Conservation (phyloP, 2,113 vertebrate genomes). For the Baryphthengus martii region DNA sequence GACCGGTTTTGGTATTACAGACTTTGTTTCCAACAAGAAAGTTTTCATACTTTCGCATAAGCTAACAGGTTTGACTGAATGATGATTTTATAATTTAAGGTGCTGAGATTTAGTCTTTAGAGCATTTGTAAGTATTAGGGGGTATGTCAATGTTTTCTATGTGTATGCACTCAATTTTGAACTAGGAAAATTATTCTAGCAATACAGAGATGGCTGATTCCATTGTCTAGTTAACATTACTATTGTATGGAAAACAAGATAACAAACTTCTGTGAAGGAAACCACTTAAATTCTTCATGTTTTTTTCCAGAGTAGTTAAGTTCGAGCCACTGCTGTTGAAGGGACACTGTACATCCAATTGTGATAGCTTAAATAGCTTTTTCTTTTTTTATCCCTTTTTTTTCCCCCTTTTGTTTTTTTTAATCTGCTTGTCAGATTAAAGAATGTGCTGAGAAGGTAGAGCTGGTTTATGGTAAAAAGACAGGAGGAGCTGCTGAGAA, state of each 20-base stretch:
- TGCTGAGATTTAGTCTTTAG: neutral
- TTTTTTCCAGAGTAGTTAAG: neutral
- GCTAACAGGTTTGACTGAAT: neutral
- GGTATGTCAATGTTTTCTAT: neutral
- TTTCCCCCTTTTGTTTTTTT: accelerated
- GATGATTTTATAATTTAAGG: neutral
- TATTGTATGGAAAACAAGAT: neutral
- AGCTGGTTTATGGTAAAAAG: constrained; percentile 85
- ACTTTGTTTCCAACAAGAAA: neutral
- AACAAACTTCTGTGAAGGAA: neutral
- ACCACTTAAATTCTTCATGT: accelerated
- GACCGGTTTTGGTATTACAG: neutral
- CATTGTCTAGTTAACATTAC: neutral
- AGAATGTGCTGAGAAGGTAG: constrained; percentile 93
- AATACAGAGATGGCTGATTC: neutral
- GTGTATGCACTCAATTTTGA: neutral
- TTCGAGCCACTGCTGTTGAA: neutral
- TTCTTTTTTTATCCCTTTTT: neutral
- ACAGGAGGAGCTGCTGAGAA: constrained; percentile 68
- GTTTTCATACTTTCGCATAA: neutral
- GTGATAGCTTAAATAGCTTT: neutral
- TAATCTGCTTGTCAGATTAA: constrained; percentile 81
- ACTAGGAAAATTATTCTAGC: neutral
- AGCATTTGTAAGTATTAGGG: accelerated
- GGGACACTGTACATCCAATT: neutral